phyloP scores from a whole-genome alignment of 2,888 invertebrate genomes.

The Cetonia aurata region DNA sequence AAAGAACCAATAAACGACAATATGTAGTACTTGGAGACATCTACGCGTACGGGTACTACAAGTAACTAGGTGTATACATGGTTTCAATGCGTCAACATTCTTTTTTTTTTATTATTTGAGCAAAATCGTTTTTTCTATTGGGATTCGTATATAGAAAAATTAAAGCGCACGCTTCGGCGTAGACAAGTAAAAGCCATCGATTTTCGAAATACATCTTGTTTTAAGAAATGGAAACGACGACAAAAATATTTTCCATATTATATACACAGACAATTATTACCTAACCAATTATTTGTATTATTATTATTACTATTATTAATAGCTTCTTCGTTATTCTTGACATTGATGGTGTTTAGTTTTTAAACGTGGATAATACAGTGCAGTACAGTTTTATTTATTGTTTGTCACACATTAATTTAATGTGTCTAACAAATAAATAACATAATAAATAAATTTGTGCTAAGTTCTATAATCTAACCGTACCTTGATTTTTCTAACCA shows the following conservation, averaged over 20 bases:
- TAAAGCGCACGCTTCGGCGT: not conserved
- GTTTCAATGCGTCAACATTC: constrained; percentile 2
- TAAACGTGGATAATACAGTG: constrained; percentile 31
- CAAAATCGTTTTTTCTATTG: constrained; percentile 19
- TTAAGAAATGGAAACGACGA: constrained; percentile 6
- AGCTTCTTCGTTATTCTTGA: constrained; percentile 21
- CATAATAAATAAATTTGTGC: constrained; percentile 45
- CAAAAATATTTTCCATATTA: constrained; percentile 26
- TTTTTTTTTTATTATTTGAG: constrained; percentile 27
- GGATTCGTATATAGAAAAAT: constrained; percentile 17
- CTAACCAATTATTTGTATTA: constrained; percentile 24
- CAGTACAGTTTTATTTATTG: constrained; percentile 30
- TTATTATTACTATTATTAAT: constrained; percentile 24
- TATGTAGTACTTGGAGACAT: constrained; percentile 3
- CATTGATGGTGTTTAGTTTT: constrained; percentile 32
- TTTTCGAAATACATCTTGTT: constrained; percentile 4
- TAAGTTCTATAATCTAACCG: constrained; percentile 41
- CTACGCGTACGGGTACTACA: constrained; percentile 11
- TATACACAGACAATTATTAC: constrained; percentile 36
- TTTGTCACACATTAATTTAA: constrained; percentile 37
- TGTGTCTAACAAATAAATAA: constrained; percentile 42
- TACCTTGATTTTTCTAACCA: constrained; percentile 38
- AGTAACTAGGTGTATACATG: not conserved
- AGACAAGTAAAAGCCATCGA: constrained; percentile 16
- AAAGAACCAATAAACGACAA: not conserved